Evolutionary conservation across 2,113 vertebrate genomes (phyloP), one percentile per base, ranked within the genome.

Genomic region (Herpailurus yagouaroundi): DNA sequence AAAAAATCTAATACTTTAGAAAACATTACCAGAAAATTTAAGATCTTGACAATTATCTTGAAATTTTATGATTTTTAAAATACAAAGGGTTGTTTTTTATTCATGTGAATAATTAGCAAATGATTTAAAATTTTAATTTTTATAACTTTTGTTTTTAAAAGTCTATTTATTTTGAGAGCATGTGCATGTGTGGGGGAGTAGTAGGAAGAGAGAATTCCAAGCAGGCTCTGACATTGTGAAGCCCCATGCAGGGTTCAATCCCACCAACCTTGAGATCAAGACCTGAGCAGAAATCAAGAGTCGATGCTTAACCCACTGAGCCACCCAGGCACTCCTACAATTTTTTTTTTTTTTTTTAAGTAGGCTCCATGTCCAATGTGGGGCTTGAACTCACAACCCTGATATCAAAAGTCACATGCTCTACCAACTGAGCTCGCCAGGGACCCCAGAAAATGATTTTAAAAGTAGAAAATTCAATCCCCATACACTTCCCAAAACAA

Each of bases 61-160:
- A 36, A 73, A 69, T 66, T 57, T 79, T 52, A 87, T 9, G 64
- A 48, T 69, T 96, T 91, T 84, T 63, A 52, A 96, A 94, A 95
- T 66, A 87, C 3, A 19, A 93, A 93, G 27, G 33, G 31, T 31
- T 95, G 63, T 77, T 31, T 76, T 19, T 14, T n/a, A 89, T 63
- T 48, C 38, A 64, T 25, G 23, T 64, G 27, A 83, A 25, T 36
- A 82, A 27, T 29, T 55, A 85, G 63, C 76, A 55, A 95, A 74
- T 45, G 7, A 41, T 55, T 71, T 48, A 14, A 41, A 16, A 21
- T 8, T 60, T 23, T 21, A 55, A 55, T 55, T 55, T 60, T 60
- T 60, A 60, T 21, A 25, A 60, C 57, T 60, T 60, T 60, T 45
- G 7, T 19, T 57, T 57, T 57, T 57, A 57, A 23, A 60, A 23